Base-by-base conservation (phyloP, 2,113 vertebrate genomes). In the Mirza zaza region DNA sequence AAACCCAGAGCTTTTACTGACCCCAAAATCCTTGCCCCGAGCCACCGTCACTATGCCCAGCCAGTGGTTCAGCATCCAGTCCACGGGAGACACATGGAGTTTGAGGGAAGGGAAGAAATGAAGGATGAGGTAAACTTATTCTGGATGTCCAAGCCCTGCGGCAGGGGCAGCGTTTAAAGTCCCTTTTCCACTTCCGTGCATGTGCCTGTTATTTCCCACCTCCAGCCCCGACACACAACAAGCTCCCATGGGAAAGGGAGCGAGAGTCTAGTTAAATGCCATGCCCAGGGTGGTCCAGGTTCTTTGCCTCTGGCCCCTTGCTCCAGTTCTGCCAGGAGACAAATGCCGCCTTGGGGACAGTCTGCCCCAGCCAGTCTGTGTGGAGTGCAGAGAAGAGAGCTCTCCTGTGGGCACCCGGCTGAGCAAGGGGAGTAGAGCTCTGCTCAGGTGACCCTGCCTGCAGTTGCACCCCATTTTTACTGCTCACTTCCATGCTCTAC, bases 1-100 rank as follows among this genome's bases (percentile, higher is more conserved):
- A 73, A 42, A n/a, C 21, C 18, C 23, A 45, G 23, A 55, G 65
- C 2, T 32, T 63, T 63, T 63, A 25, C 34, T 11, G 27, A 32
- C 1, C 32, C 36, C 45, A 3, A 32, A 63, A 25, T 34, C 23
- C 11, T 61, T 18, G 17, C 52, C 70, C 29, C 45, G 39, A 13
- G 25, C 34, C 20, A 27, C 5, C 9, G 65, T 29, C 9, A 29
- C 34, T 14, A 8, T 25, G 55, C 39, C 57, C 8, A 8, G 59
- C 25, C 52, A 25, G 61, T 71, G 11, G 4, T 3, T 4, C 42
- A 3, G 0, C 25, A 73, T 13, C 21, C 45, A 0, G 27, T 9
- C 34, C 34, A 8, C 0, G 0, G 12, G 32, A 23, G 18, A 61
- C 8, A 3, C 2, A 3, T 20, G 59, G 36, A 63, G n/a, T 36